Conservation (phyloP, 1,140 invertebrate species). For the Solenopsis fugax region DNA sequence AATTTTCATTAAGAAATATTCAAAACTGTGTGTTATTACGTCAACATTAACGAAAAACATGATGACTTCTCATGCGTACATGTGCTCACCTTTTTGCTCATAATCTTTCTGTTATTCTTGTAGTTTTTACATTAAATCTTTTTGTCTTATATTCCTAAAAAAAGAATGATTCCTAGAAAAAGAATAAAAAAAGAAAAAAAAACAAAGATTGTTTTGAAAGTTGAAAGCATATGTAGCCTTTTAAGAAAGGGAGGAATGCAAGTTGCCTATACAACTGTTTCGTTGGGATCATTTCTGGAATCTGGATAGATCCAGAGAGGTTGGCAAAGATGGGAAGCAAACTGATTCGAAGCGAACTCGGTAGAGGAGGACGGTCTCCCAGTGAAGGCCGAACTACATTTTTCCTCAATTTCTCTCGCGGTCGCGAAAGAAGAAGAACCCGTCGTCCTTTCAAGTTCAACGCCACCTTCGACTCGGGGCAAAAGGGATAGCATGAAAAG, state of each 20-base stretch:
- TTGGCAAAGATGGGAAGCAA: neutral
- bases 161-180: no score
- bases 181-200: no score
- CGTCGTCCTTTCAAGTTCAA: constrained; percentile 74
- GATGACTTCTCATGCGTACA: no score
- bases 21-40: no score
- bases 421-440: constrained; percentile 55
- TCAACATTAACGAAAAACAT: no score
- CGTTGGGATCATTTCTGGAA: neutral
- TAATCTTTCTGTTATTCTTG: no score
- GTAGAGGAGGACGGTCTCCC: neutral
- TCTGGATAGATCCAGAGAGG: neutral
- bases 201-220: no score
- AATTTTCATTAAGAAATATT: no score
- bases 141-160: no score
- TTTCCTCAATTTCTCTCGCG: constrained; percentile 36
- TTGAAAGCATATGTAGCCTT: neutral
- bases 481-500: constrained; percentile 24
- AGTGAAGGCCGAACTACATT: constrained; percentile 31
- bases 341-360: constrained; percentile 24
- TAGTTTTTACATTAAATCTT: no score
- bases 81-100: no score
- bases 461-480: constrained; percentile 53
- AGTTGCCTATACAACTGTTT: neutral
- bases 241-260: neutral